These are phyloP conservation scores for Gorsachius goisagi DNA, from an alignment of 2,113 vertebrate species.

Conservation along the genomic window DNA sequence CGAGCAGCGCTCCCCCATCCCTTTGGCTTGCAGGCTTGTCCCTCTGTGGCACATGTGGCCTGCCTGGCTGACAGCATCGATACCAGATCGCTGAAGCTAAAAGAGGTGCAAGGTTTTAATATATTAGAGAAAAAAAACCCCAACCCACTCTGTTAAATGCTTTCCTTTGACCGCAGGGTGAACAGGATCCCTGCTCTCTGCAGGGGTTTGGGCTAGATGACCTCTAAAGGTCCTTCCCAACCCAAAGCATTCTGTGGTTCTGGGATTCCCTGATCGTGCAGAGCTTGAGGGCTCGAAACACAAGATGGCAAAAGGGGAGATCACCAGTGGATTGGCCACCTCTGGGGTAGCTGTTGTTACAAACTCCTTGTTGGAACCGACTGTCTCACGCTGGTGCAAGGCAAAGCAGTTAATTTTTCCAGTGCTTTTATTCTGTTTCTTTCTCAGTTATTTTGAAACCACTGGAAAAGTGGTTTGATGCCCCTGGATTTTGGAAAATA, in stretches of 20 bases:
- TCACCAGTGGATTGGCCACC: neutral
- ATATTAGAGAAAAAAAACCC: neutral
- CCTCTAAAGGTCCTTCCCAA: no score
- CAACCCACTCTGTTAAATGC: neutral
- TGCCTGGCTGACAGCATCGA: neutral
- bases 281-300: neutral
- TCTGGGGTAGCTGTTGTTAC: neutral
- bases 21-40: neutral
- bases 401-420: neutral
- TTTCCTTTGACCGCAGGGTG: neutral
- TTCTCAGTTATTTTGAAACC: conserved; percentile 6
- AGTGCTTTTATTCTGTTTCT: neutral
- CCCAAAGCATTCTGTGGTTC: no score
- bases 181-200: neutral
- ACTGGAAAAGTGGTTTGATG: neutral
- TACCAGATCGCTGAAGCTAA: neutral
- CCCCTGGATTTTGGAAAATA: neutral
- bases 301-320: neutral
- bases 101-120: neutral
- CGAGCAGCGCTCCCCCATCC: neutral
- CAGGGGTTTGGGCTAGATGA: no score
- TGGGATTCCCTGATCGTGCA: no score
- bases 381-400: neutral
- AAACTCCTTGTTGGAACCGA: neutral
- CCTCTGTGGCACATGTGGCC: neutral